These are phyloP conservation scores for Ormyrus labotus DNA, from an alignment of 2,888 invertebrate genomes.

Conservation along the genomic window DNA sequence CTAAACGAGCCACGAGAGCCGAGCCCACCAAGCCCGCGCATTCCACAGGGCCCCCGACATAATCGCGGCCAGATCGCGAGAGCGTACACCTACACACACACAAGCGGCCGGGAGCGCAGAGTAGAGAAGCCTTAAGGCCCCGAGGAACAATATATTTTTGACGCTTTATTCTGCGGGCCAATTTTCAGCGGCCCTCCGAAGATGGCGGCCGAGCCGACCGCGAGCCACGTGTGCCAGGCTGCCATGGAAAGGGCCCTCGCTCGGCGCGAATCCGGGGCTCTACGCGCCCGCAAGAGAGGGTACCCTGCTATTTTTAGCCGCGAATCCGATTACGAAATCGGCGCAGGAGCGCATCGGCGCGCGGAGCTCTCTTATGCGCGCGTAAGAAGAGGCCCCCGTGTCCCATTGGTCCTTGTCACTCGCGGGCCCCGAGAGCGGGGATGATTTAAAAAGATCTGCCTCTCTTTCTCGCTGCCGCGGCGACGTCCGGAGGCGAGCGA, in stretches of 20 bases:
- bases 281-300: not conserved
- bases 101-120: too few species aligned
- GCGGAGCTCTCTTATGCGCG: not conserved
- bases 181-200: too few species aligned
- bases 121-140: slow-evolving; percentile 4
- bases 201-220: too few species aligned
- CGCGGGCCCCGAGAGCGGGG: slow-evolving; percentile 2
- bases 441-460: slow-evolving; percentile 32
- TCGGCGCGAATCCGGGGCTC: slow-evolving; percentile 30
- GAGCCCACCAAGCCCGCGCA: slow-evolving; percentile 53
- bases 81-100: not conserved
- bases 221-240: slow-evolving; percentile 26
- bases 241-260: not conserved
- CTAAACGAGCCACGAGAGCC: slow-evolving; percentile 45
- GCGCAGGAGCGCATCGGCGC: not conserved
- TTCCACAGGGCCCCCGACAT: slow-evolving; percentile 48
- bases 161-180: not conserved
- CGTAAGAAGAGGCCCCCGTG: slow-evolving; percentile 1
- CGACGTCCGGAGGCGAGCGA: not conserved
- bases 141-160: slow-evolving; percentile 1
- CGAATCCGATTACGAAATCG: slow-evolving; percentile 46
- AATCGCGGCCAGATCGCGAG: slow-evolving; percentile 31
- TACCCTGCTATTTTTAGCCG: slow-evolving; percentile 37
- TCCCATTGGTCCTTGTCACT: slow-evolving; percentile 12
- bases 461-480: too few species aligned